Percentiles rank a stretch among this genome's conserved stretches.
Conservation (phyloP, 2,113 vertebrate species). For the Craseonycteris thonglongyai region DNA sequence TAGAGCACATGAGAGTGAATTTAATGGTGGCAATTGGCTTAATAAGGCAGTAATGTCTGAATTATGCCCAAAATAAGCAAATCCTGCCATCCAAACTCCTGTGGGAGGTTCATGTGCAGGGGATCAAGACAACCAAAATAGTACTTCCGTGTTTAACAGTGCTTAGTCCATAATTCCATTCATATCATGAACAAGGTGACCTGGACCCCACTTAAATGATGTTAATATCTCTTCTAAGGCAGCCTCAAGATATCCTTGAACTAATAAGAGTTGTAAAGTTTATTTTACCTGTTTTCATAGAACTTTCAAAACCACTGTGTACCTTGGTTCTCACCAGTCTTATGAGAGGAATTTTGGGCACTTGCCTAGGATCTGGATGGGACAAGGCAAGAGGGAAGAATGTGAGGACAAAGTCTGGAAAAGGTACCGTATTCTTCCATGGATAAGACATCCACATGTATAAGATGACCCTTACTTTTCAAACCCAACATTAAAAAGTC, state of each 20-base stretch:
- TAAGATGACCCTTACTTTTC: too few species aligned
- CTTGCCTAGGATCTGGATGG: background rate
- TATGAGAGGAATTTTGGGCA: background rate
- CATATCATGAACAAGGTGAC: constrained; percentile 7
- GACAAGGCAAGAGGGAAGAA: background rate
- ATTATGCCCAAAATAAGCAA: constrained; percentile 11
- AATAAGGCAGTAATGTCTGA: background rate
- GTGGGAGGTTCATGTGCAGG: background rate
- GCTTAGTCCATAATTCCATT: constrained; percentile 32
- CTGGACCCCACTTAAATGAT: background rate
- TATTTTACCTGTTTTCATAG: background rate
- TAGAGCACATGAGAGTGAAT: background rate
- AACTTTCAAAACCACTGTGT: background rate
- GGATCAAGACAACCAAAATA: constrained; percentile 11
- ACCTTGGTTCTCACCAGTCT: background rate
- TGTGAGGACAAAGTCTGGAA: background rate
- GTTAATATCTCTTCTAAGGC: background rate
- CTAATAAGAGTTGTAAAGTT: background rate
- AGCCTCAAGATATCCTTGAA: background rate
- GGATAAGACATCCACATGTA: too few species aligned
- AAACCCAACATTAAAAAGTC: too few species aligned
- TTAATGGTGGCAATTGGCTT: background rate
- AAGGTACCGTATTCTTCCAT: too few species aligned
- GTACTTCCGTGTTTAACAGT: constrained; percentile 11
- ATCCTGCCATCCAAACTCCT: background rate